A percentile compares a stretch with the other conserved stretches of the same genome.
phyloP scores from a whole-genome alignment of 2,113 vertebrate genomes.

The Pardalotus punctatus region DNA sequence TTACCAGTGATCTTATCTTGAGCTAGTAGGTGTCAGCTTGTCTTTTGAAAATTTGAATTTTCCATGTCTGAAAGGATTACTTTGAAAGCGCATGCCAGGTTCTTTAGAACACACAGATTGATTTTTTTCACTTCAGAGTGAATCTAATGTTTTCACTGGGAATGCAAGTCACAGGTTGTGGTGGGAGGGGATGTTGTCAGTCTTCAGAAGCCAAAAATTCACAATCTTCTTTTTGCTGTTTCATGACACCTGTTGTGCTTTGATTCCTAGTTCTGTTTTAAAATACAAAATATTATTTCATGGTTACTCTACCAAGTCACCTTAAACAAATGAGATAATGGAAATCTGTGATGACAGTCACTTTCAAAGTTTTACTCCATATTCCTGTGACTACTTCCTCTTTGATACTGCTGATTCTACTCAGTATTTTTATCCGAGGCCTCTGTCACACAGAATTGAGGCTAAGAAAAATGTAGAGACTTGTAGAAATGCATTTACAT shows the following conservation, averaged over 20 bases:
- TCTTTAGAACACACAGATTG: background rate
- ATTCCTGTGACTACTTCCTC: background rate
- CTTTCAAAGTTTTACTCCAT: background rate
- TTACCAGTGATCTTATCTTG: background rate
- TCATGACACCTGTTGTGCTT: background rate
- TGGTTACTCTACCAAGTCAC: background rate
- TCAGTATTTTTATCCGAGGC: background rate
- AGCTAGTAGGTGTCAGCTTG: background rate
- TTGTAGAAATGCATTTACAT: background rate
- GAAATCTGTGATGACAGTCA: background rate
- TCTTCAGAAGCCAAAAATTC: slow-evolving; percentile 1
- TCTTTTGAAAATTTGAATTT: background rate
- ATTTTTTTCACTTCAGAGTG: background rate
- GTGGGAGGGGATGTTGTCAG: background rate
- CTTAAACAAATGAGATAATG: background rate
- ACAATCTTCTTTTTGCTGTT: background rate
- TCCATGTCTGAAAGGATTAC: background rate
- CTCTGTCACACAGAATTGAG: background rate
- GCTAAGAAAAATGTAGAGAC: background rate
- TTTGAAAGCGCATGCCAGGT: background rate
- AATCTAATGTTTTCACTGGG: background rate
- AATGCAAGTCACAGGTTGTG: background rate
- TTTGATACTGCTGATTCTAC: background rate
- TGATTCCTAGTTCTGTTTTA: background rate
- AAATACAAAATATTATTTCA: background rate